Evolutionary conservation across 2,888 invertebrate genomes (phyloP), one percentile per base, ranked within the genome.

Genomic region (Nasonia oneida): DNA sequence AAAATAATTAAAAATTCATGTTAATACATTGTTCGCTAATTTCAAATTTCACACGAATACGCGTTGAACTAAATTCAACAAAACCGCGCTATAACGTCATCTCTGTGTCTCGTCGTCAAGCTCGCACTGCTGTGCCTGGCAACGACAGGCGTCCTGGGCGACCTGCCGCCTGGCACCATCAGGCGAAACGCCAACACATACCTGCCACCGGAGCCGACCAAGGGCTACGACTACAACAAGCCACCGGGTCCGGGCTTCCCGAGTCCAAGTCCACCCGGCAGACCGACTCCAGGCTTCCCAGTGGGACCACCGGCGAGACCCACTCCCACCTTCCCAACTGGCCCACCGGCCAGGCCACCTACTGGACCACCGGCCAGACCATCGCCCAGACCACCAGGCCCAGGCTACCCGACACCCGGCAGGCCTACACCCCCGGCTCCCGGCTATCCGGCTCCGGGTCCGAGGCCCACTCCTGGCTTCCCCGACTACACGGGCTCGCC

Each of bases 161-260:
- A 95, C 89, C 94, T 95, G 80, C 94, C 95, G 73, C 95, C 96
- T 1, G 96, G 96, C 18, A 95, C 96, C 87, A 29, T 33, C 15
- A 89, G 92, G 79, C 91, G 92, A 37, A 96, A 96, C 91, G 96
- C 96, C 42, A 96, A 96, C 91, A 96, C 96, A 83, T 97, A 97
- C 94, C 95, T 97, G 81, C 97, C 97, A 33, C 95, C 95, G 4
- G 95, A 96, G 53, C 95, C 95, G 91, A 96, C 96, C 89, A 93
- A 92, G 84, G 89, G 93, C 50, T 97, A 97, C 93, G 95, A 95
- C 89, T 97, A 97, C 92, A 95, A 95, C n/a, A 95, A 94, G 71
- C 97, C 97, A 2, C 89, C 93, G 12, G 94, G 95, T 85, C 95
- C 96, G 0, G 96, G 96, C 93, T 95, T 95, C 1, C 94, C 91